phyloP scores from a whole-genome alignment of 2,797 vertebrate species.

The Cetoscarus ocellatus region DNA sequence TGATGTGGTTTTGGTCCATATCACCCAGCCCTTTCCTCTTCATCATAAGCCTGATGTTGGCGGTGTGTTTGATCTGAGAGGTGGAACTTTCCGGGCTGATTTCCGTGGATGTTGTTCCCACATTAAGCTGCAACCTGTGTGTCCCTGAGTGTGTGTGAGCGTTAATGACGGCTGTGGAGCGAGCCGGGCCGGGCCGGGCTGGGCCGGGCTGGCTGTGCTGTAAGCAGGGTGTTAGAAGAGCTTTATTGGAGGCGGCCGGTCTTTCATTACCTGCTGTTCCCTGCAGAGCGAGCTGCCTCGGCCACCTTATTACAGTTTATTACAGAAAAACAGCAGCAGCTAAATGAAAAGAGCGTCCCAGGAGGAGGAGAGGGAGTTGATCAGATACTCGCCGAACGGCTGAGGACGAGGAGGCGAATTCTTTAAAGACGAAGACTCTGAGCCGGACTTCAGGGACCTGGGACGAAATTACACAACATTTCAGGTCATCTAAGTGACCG shows the following conservation, averaged over 20 bases:
- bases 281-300: constrained; percentile 66
- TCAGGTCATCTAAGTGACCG: constrained; percentile 29
- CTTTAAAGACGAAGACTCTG: constrained; percentile 34
- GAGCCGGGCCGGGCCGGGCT: constrained; percentile 45
- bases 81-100: too few species aligned
- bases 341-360: constrained; percentile 76
- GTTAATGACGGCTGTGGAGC: constrained; percentile 54
- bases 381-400: constrained; percentile 49
- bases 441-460: constrained; percentile 50
- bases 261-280: constrained; percentile 79
- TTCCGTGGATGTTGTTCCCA: too few species aligned
- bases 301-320: constrained; percentile 81
- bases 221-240: constrained; percentile 75
- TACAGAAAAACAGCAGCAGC: constrained; percentile 71
- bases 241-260: constrained; percentile 75
- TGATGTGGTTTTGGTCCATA: too few species aligned
- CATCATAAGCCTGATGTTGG: too few species aligned
- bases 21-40: too few species aligned
- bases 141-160: constrained; percentile 24
- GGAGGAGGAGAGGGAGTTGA: constrained; percentile 59
- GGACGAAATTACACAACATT: constrained; percentile 51
- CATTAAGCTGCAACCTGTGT: not conserved
- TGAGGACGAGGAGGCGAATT: not conserved
- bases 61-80: too few species aligned
- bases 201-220: constrained; percentile 60